These are phyloP conservation scores for Andrena trimmerana DNA, from an alignment of 2,888 invertebrate species.

Conservation along the genomic window DNA sequence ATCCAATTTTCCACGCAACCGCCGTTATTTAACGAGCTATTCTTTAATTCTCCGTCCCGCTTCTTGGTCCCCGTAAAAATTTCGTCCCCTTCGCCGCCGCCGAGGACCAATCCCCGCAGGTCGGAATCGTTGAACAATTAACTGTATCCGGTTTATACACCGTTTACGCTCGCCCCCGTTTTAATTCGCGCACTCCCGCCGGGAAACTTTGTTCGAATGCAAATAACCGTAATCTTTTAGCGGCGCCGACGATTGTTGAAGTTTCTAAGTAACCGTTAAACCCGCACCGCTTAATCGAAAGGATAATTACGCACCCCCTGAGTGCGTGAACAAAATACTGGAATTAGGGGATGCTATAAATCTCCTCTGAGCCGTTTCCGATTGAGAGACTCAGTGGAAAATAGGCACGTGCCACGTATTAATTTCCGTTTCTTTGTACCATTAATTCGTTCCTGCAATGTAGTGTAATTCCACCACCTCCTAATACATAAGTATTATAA, in stretches of 20 bases:
- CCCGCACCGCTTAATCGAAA: conserved; percentile 6
- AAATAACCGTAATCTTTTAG: conserved; percentile 27
- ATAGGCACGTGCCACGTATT: too few species aligned
- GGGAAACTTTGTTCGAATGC: conserved; percentile 2
- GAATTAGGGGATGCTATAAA: neutral
- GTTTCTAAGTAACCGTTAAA: conserved; percentile 13
- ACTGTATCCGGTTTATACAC: neutral
- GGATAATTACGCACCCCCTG: conserved; percentile 16
- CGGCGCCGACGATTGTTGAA: neutral
- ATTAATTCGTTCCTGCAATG: too few species aligned
- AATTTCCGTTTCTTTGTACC: too few species aligned
- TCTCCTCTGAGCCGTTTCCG: too few species aligned
- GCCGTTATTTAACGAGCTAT: conserved; percentile 23
- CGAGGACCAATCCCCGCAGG: neutral
- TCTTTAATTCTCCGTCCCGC: conserved; percentile 16
- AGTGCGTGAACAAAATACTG: conserved; percentile 10
- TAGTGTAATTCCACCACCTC: too few species aligned
- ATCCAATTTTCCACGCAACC: conserved; percentile 53
- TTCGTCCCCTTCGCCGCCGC: neutral
- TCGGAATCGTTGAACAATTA: conserved; percentile 12
- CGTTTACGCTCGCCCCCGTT: neutral
- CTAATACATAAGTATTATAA: too few species aligned
- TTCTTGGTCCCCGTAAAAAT: conserved; percentile 7
- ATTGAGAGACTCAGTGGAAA: too few species aligned
- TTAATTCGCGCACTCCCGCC: neutral